phyloP scores from a whole-genome alignment of 2,797 vertebrate species.

The Adrianichthys oophorus region DNA sequence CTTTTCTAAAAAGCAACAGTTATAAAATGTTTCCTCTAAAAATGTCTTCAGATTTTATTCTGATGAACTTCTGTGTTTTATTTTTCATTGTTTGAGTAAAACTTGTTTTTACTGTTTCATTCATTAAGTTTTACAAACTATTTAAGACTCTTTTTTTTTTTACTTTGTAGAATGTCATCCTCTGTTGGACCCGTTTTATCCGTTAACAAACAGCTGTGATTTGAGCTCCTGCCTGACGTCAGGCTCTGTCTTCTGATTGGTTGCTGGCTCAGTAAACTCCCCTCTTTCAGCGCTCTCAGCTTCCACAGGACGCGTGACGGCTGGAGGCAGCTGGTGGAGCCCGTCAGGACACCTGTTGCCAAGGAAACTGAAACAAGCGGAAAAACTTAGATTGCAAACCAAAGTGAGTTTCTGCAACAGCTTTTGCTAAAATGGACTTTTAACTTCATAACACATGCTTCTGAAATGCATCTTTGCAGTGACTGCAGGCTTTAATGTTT shows the following conservation, averaged over 20 bases:
- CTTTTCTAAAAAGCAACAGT: too few species aligned
- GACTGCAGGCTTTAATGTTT: too few species aligned
- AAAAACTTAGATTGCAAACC: not conserved
- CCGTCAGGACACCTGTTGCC: slow-evolving; percentile 27
- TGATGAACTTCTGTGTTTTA: too few species aligned
- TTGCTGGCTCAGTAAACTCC: not conserved
- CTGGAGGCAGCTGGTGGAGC: slow-evolving; percentile 20
- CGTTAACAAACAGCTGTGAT: too few species aligned
- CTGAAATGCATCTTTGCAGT: not conserved
- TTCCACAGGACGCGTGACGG: slow-evolving; percentile 8
- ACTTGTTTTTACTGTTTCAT: too few species aligned
- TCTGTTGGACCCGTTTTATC: too few species aligned
- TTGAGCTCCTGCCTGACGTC: slow-evolving; percentile 23
- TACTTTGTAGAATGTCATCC: too few species aligned
- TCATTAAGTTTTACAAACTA: too few species aligned
- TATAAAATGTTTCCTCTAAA: too few species aligned
- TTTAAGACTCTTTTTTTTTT: too few species aligned
- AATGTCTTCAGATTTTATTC: too few species aligned
- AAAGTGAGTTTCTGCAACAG: slow-evolving; percentile 10
- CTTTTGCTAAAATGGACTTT: not conserved
- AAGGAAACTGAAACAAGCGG: slow-evolving; percentile 16
- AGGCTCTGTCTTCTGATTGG: not conserved
- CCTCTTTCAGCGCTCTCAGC: not conserved
- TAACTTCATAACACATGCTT: not conserved
- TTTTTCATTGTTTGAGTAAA: too few species aligned